phyloP scores from a whole-genome alignment of 2,888 invertebrate genomes.

The Cataglyphis rosenhaueri region DNA sequence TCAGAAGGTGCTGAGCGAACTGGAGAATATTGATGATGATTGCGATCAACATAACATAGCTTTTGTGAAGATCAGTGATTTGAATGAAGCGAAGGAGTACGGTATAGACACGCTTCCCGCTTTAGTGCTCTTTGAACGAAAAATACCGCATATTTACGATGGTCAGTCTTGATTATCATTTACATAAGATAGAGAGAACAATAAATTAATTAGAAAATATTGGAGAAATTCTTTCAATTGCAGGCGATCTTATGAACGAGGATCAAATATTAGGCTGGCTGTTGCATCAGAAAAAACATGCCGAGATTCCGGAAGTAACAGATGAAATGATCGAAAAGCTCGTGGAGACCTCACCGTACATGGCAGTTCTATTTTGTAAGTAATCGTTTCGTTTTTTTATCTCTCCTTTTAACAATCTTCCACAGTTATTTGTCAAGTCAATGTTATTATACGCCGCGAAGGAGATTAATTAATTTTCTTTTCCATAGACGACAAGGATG shows the following conservation, averaged over 20 bases:
- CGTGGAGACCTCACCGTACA: constrained; percentile 91
- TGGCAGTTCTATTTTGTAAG: constrained; percentile 97
- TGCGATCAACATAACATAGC: constrained; percentile 96
- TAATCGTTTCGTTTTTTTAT: constrained; percentile 79
- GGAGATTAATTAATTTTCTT: constrained; percentile 66
- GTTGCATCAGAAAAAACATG: constrained; percentile 95
- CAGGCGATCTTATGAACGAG: constrained; percentile 95
- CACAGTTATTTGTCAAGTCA: constrained; percentile 72
- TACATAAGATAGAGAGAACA: neutral
- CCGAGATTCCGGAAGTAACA: constrained; percentile 96
- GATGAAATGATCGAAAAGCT: constrained; percentile 97
- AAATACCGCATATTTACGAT: constrained; percentile 88
- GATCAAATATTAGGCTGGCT: constrained; percentile 96
- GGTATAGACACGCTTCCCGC: constrained; percentile 94
- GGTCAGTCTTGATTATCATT: constrained; percentile 79
- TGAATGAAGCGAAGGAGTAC: constrained; percentile 95
- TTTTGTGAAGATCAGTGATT: constrained; percentile 96
- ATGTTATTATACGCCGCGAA: constrained; percentile 60
- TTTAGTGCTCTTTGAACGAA: constrained; percentile 91
- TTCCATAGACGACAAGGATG: constrained; percentile 93
- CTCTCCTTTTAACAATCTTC: constrained; percentile 74
- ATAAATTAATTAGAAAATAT: neutral
- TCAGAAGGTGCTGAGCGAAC: constrained; percentile 92
- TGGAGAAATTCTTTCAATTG: neutral
- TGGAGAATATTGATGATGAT: constrained; percentile 97